Evolutionary conservation across 2,888 invertebrate species (phyloP).

Genomic region (Actias luna): DNA sequence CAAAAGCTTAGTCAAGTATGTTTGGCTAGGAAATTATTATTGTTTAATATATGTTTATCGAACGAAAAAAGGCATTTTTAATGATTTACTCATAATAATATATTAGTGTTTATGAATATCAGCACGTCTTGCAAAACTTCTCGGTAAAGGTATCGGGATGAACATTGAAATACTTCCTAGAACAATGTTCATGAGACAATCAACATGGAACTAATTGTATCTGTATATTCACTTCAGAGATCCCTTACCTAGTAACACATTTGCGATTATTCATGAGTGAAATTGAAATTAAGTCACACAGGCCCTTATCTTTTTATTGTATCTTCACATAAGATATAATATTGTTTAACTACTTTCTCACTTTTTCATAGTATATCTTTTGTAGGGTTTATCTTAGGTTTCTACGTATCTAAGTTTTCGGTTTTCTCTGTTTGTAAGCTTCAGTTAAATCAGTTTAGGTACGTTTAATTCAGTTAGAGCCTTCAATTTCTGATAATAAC

Average conservation of each 20-base stretch:
- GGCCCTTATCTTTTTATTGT: background rate
- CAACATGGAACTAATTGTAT: constrained; percentile 33
- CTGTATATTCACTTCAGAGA: constrained; percentile 29
- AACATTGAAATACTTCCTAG: constrained; percentile 52
- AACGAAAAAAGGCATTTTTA: background rate
- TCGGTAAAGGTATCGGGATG: constrained; percentile 45
- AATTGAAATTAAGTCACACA: background rate
- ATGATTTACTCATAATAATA: constrained; percentile 19
- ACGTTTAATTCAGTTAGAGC: no score
- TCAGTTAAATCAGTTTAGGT: no score
- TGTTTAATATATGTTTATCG: background rate
- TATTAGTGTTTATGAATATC: constrained; percentile 41
- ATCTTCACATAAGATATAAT: no score
- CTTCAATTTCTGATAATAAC: no score
- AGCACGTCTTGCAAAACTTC: constrained; percentile 45
- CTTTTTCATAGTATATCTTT: no score
- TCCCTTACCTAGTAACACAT: constrained; percentile 4
- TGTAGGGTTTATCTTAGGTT: no score
- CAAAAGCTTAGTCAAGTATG: background rate
- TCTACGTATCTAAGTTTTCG: no score
- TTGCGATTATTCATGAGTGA: background rate
- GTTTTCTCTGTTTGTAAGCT: background rate
- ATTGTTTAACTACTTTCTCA: background rate
- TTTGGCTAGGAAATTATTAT: background rate
- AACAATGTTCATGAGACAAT: constrained; percentile 45